Conservation (phyloP, 2,888 invertebrate species). For the Halocaridina rubra region DNA sequence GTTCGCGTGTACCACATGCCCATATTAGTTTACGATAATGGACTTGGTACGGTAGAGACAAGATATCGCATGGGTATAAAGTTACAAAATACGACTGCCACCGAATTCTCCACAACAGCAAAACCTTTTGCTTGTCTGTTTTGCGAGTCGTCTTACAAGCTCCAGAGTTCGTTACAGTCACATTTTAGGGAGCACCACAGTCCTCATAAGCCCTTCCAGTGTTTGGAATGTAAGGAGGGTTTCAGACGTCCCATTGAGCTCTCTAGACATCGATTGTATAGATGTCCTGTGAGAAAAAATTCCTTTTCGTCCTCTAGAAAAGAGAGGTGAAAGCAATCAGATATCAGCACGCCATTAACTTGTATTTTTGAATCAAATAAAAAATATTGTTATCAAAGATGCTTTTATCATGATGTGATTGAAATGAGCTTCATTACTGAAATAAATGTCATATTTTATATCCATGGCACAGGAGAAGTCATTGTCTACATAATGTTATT, state of each 20-base stretch:
- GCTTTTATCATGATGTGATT: too few relatives aligned
- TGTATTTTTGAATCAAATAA: too few relatives aligned
- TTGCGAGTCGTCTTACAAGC: slow-evolving; percentile 64
- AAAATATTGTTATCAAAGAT: too few relatives aligned
- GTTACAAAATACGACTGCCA: slow-evolving; percentile 63
- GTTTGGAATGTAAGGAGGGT: slow-evolving; percentile 64
- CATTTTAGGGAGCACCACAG: slow-evolving; percentile 65
- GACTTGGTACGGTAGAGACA: slow-evolving; percentile 52
- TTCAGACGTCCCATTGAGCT: slow-evolving; percentile 65
- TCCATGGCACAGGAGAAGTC: neutral
- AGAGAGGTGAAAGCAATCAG: slow-evolving; percentile 17
- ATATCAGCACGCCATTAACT: too few relatives aligned
- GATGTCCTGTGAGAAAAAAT: slow-evolving; percentile 67
- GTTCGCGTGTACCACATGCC: slow-evolving; percentile 62
- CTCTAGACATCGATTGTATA: slow-evolving; percentile 62
- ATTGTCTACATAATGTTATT: neutral
- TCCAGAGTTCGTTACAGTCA: slow-evolving; percentile 64
- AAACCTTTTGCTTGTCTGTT: slow-evolving; percentile 65
- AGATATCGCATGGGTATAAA: slow-evolving; percentile 61
- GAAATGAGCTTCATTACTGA: neutral
- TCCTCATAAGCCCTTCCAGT: slow-evolving; percentile 65
- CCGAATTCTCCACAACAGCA: slow-evolving; percentile 56
- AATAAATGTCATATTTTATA: neutral
- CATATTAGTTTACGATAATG: slow-evolving; percentile 59
- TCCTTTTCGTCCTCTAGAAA: slow-evolving; percentile 19